Conservation (phyloP, 1,140 invertebrate species). For the Bombus fervidus region DNA sequence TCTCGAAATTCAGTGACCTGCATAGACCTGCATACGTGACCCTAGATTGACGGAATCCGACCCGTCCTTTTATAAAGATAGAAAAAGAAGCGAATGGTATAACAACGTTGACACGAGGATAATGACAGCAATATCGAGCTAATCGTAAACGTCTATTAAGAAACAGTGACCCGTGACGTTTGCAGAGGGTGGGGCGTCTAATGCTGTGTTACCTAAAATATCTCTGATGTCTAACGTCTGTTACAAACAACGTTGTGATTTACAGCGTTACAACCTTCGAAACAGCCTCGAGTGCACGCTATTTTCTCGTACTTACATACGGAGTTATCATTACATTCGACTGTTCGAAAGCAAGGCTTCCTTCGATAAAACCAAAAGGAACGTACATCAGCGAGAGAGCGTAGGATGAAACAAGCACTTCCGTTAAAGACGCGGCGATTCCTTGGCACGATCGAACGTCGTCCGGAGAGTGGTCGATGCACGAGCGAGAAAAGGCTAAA, state of each 20-base stretch:
- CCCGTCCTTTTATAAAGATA: not conserved
- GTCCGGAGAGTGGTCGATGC: too few species aligned
- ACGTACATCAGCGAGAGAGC: not conserved
- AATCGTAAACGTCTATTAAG: constrained; percentile 32
- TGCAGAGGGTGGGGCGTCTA: constrained; percentile 8
- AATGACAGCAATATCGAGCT: constrained; percentile 3
- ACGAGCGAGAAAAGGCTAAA: not conserved
- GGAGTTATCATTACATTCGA: too few species aligned
- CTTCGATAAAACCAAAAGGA: not conserved
- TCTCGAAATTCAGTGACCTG: not conserved
- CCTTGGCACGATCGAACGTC: not conserved
- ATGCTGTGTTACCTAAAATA: constrained; percentile 21
- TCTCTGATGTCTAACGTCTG: not conserved
- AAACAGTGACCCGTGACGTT: constrained; percentile 40
- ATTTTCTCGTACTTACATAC: not conserved
- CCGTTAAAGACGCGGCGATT: constrained; percentile 28
- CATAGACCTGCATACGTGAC: not conserved
- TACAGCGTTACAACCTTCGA: not conserved
- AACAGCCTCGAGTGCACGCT: not conserved
- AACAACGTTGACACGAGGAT: not conserved
- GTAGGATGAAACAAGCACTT: constrained; percentile 7
- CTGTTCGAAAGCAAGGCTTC: too few species aligned
- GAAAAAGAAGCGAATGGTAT: not conserved
- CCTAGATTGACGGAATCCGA: not conserved
- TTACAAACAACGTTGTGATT: not conserved